A percentile compares a stretch with the other conserved stretches of the same genome.
phyloP scores from a whole-genome alignment of 2,797 vertebrate species.

The Neomorphus geoffroyi region DNA sequence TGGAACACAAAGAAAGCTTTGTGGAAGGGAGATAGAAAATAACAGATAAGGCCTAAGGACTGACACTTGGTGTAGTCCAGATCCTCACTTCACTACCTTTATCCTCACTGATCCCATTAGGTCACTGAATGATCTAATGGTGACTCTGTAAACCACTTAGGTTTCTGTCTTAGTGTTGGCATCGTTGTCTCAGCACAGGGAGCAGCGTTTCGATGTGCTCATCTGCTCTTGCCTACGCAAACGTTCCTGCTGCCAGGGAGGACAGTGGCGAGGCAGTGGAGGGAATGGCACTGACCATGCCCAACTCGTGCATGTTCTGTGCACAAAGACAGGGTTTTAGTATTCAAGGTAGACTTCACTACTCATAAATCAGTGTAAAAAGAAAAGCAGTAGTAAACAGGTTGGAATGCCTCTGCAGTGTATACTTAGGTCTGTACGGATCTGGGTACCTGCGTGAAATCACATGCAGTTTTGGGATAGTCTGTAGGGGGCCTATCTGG shows the following conservation, averaged over 20 bases:
- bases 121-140: neutral
- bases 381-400: neutral
- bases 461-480: neutral
- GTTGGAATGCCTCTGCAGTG: neutral
- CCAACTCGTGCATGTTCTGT: neutral
- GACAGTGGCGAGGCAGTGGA: neutral
- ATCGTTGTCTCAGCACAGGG: neutral
- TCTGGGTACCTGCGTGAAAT: neutral
- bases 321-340: neutral
- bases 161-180: neutral
- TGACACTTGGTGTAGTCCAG: neutral
- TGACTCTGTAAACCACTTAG: neutral
- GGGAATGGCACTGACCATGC: neutral
- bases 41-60: neutral
- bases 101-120: neutral
- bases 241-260: neutral
- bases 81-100: neutral
- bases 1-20: neutral
- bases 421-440: neutral
- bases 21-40: neutral
- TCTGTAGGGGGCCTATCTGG: neutral
- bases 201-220: neutral
- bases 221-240: neutral
- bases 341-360: neutral
- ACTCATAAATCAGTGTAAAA: neutral